Evolutionary conservation across 2,113 vertebrate species (phyloP).

Genomic region (Phalacrocorax brasilianus): DNA sequence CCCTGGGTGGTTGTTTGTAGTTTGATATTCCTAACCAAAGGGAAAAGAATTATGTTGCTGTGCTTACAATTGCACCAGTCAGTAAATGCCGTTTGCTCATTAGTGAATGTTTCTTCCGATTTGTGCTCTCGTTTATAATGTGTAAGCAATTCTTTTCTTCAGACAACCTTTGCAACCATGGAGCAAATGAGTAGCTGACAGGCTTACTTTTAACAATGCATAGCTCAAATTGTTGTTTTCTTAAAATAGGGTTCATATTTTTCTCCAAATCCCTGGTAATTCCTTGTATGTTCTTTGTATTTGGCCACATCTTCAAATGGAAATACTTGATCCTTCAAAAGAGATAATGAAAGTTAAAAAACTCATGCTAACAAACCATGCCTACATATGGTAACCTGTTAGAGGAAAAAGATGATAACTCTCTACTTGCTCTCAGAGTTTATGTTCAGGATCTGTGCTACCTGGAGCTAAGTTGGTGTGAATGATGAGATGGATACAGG

Average conservation of each 20-base stretch:
- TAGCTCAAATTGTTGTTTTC: slow-evolving; percentile 28
- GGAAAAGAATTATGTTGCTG: neutral
- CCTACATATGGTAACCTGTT: neutral
- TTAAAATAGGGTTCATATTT: slow-evolving; percentile 29
- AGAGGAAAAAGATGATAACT: neutral
- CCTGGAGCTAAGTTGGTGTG: neutral
- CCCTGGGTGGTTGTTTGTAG: neutral
- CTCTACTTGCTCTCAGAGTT: neutral
- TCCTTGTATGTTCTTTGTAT: slow-evolving; percentile 19
- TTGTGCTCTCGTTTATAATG: slow-evolving; percentile 13
- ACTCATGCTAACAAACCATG: neutral
- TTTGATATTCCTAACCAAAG: neutral
- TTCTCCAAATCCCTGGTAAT: slow-evolving; percentile 57
- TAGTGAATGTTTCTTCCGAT: slow-evolving; percentile 23
- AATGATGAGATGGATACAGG: neutral
- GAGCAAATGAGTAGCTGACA: slow-evolving; percentile 32
- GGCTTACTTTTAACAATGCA: slow-evolving; percentile 55
- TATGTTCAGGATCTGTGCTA: neutral
- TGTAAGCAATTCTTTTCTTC: slow-evolving; percentile 7
- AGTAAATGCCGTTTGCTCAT: slow-evolving; percentile 7
- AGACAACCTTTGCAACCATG: neutral
- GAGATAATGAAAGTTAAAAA: slow-evolving; percentile 19
- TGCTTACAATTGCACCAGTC: neutral
- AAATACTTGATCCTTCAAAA: slow-evolving; percentile 35
- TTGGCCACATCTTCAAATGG: neutral